Conservation (phyloP, 2,888 invertebrate species). For the Mantis religiosa region DNA sequence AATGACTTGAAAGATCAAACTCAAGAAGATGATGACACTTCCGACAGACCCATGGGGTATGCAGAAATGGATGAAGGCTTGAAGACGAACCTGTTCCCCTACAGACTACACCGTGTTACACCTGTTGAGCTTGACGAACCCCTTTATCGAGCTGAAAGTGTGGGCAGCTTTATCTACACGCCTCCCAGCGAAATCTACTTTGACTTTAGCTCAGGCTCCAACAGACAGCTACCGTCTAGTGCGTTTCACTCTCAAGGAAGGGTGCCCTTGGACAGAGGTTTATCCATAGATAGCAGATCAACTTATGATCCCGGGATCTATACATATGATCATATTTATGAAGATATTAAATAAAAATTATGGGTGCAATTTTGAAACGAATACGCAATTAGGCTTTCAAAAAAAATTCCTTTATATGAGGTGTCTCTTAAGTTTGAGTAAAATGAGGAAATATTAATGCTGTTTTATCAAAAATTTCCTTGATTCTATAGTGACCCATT, state of each 20-base stretch:
- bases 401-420: too few species aligned
- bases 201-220: not conserved
- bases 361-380: too few species aligned
- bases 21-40: not conserved
- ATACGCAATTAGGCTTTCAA: too few species aligned
- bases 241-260: not conserved
- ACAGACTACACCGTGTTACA: not conserved
- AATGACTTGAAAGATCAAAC: not conserved
- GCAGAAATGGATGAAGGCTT: not conserved
- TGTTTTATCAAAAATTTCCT: too few species aligned
- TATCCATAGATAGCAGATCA: not conserved
- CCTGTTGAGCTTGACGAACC: not conserved
- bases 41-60: not conserved
- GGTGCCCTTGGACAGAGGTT: not conserved
- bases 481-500: too few species aligned
- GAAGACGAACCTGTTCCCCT: not conserved
- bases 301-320: not conserved
- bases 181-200: not conserved
- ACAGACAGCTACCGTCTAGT: not conserved
- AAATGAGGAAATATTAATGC: too few species aligned
- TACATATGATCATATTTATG: not conserved
- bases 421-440: too few species aligned
- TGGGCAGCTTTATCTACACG: not conserved
- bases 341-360: not conserved
- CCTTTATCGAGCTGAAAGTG: not conserved